A percentile compares a stretch with the other conserved stretches of the same genome.
Conservation (phyloP, 2,888 invertebrate species). For the Nebria brevicollis region DNA sequence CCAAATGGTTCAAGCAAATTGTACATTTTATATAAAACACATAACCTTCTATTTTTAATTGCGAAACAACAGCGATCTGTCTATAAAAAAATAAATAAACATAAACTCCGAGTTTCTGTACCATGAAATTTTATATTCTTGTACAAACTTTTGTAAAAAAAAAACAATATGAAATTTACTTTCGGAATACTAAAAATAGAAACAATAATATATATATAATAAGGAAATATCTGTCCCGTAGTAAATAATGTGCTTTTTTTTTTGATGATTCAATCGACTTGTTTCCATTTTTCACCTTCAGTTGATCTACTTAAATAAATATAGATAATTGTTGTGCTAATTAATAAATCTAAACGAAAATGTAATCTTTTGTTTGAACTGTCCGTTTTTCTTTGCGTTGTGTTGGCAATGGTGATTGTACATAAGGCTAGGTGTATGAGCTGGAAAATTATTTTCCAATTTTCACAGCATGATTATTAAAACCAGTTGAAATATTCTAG, state of each 20-base stretch:
- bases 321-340: constrained; percentile 1
- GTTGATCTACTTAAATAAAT: not conserved
- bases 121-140: constrained; percentile 41
- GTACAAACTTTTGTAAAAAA: constrained; percentile 45
- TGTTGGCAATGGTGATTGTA: not conserved
- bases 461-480: not conserved
- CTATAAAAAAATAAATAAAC: not conserved
- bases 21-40: constrained; percentile 25
- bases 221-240: not conserved
- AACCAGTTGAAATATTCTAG: not conserved
- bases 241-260: not conserved
- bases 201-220: constrained; percentile 19
- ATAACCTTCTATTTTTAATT: constrained; percentile 4
- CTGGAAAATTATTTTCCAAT: not conserved
- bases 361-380: not conserved
- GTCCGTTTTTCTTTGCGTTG: not conserved
- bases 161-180: constrained; percentile 20
- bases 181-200: constrained; percentile 18
- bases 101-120: not conserved
- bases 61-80: constrained; percentile 2
- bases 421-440: not conserved
- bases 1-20: constrained; percentile 11
- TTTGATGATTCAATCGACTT: too few relatives aligned
- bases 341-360: not conserved
- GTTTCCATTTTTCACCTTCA: too few relatives aligned